Evolutionary conservation across 2,888 invertebrate species (phyloP).

Genomic region (Pterostichus niger): DNA sequence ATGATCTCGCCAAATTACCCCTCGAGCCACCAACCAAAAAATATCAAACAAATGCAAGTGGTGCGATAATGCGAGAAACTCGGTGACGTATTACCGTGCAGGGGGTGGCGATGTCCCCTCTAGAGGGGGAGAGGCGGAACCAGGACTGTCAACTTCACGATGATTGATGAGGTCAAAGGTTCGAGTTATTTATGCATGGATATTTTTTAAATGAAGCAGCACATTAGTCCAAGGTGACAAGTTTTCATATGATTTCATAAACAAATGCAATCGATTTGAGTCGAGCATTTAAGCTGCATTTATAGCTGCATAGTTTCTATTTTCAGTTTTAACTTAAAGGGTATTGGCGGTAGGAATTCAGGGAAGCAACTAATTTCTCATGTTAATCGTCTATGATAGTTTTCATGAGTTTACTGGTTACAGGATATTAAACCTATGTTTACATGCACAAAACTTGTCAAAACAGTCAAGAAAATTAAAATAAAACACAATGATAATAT

Average conservation of each 20-base stretch:
- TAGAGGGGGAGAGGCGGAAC: background rate
- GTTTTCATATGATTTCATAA: slow-evolving; percentile 45
- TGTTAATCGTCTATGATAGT: too few species aligned
- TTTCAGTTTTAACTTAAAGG: background rate
- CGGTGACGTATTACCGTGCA: background rate
- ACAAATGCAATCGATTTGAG: slow-evolving; percentile 51
- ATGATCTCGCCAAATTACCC: background rate
- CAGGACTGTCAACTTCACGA: slow-evolving; percentile 33
- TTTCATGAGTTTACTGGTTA: too few species aligned
- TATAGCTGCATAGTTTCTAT: too few species aligned
- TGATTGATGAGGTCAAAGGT: slow-evolving; percentile 59
- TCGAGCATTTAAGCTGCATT: background rate
- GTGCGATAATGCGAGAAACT: slow-evolving; percentile 23
- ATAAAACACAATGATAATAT: too few species aligned
- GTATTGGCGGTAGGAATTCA: too few species aligned
- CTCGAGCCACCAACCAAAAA: background rate
- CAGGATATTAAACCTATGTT: too few species aligned
- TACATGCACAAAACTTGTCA: too few species aligned
- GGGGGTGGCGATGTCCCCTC: background rate
- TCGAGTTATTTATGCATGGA: slow-evolving; percentile 55
- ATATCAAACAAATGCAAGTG: slow-evolving; percentile 20
- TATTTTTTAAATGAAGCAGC: slow-evolving; percentile 61
- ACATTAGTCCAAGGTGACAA: slow-evolving; percentile 59
- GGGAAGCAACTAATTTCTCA: too few species aligned
- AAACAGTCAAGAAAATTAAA: too few species aligned